These are phyloP conservation scores for Muscicapa striata DNA, from an alignment of 2,797 vertebrate genomes.

Conservation along the genomic window DNA sequence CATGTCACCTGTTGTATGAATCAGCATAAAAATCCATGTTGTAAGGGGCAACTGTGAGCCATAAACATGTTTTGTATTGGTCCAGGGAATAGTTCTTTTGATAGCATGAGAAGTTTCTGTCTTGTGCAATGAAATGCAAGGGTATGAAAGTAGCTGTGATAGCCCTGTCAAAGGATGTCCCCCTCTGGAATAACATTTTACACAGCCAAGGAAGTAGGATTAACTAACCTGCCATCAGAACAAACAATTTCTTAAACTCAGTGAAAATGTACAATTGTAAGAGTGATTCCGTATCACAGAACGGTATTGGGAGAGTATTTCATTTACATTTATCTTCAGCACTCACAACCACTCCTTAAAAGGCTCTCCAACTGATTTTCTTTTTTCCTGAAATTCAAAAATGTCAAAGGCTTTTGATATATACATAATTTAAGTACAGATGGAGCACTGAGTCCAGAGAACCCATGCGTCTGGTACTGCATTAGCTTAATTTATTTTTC, in stretches of 20 bases:
- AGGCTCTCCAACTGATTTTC: neutral
- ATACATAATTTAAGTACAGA: neutral
- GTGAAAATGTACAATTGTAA: neutral
- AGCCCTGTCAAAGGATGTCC: neutral
- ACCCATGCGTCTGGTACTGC: neutral
- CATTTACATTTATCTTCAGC: neutral
- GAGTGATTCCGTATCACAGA: neutral
- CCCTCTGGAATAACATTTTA: neutral
- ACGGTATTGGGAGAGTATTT: neutral
- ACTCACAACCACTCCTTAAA: neutral
- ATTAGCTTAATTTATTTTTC: slow-evolving; percentile 46
- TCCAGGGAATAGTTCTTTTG: neutral
- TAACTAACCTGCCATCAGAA: neutral
- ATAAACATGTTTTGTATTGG: neutral
- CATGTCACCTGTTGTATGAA: neutral
- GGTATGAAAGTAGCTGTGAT: neutral
- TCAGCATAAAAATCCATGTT: neutral
- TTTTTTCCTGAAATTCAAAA: neutral
- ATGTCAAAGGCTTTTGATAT: neutral
- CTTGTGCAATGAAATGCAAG: neutral
- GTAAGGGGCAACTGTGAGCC: neutral
- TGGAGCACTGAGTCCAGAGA: neutral
- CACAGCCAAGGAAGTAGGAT: neutral
- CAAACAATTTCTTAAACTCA: neutral
- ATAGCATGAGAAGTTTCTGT: neutral